Conservation (phyloP, 2,888 invertebrate genomes). For the Thecocarcelia acutangulata region DNA sequence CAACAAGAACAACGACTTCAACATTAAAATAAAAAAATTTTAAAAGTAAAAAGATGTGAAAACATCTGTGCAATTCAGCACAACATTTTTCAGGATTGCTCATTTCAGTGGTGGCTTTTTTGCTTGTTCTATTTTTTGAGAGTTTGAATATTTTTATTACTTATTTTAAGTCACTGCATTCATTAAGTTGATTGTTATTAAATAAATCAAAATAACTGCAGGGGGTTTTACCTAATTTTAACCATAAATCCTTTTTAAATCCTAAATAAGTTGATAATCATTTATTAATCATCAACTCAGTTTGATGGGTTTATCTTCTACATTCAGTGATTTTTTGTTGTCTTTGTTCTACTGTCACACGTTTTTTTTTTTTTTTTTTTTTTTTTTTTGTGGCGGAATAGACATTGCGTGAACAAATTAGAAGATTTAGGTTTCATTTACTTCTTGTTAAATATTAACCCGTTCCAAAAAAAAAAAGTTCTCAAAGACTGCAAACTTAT, state of each 20-base stretch:
- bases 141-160: slow-evolving; percentile 35
- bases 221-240: slow-evolving; percentile 71
- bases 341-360: too few relatives aligned
- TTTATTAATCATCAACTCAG: slow-evolving; percentile 64
- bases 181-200: slow-evolving; percentile 76
- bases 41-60: slow-evolving; percentile 54
- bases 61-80: slow-evolving; percentile 62
- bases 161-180: slow-evolving; percentile 53
- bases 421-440: too few relatives aligned
- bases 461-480: too few relatives aligned
- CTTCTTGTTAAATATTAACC: too few relatives aligned
- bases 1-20: too few relatives aligned
- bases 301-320: slow-evolving; percentile 51
- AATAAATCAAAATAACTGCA: slow-evolving; percentile 75
- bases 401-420: too few relatives aligned
- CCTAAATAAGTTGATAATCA: slow-evolving; percentile 67
- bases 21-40: too few relatives aligned
- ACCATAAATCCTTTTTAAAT: slow-evolving; percentile 66
- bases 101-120: slow-evolving; percentile 71
- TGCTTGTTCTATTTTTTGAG: slow-evolving; percentile 28
- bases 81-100: slow-evolving; percentile 70
- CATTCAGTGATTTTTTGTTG: not conserved
- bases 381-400: not conserved
- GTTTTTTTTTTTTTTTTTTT: too few relatives aligned
- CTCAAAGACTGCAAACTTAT: too few relatives aligned